Conservation (phyloP, 2,888 invertebrate species). For the Ditylenchus weischeri region DNA sequence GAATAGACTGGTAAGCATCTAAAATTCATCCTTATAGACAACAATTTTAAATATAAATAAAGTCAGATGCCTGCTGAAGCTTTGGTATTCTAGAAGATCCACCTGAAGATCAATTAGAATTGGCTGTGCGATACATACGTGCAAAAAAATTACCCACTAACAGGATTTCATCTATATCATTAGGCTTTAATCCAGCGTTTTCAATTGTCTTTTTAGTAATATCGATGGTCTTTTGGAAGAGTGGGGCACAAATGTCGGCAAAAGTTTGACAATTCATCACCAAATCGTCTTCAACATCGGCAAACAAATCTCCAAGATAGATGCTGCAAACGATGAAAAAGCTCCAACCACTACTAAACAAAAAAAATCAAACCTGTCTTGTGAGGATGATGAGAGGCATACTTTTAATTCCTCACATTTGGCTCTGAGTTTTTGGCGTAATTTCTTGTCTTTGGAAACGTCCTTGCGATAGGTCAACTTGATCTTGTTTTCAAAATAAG, state of each 20-base stretch:
- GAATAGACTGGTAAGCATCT: too few species aligned
- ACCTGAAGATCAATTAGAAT: neutral
- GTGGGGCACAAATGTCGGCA: neutral
- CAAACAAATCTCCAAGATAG: neutral
- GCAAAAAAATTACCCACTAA: neutral
- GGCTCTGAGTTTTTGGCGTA: neutral
- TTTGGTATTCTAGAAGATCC: slow-evolving; percentile 2
- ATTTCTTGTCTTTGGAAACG: neutral
- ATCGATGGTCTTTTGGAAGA: slow-evolving; percentile 5
- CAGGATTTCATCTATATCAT: neutral
- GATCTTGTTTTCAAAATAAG: slow-evolving; percentile 2
- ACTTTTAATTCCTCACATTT: slow-evolving; percentile 1
- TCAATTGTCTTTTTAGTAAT: neutral
- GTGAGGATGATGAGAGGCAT: neutral
- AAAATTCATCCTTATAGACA: too few species aligned
- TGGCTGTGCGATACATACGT: too few species aligned
- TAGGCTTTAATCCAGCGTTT: neutral
- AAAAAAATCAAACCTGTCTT: neutral
- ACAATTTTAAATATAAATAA: too few species aligned
- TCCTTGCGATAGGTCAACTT: neutral
- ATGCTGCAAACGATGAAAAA: slow-evolving; percentile 8
- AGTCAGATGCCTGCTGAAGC: too few species aligned
- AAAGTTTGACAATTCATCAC: slow-evolving; percentile 2
- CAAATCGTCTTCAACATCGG: slow-evolving; percentile 4
- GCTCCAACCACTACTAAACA: too few species aligned